Evolutionary conservation across 2,797 vertebrate genomes (phyloP), one percentile per base, ranked within the genome.

Genomic region (Anabas testudineus): DNA sequence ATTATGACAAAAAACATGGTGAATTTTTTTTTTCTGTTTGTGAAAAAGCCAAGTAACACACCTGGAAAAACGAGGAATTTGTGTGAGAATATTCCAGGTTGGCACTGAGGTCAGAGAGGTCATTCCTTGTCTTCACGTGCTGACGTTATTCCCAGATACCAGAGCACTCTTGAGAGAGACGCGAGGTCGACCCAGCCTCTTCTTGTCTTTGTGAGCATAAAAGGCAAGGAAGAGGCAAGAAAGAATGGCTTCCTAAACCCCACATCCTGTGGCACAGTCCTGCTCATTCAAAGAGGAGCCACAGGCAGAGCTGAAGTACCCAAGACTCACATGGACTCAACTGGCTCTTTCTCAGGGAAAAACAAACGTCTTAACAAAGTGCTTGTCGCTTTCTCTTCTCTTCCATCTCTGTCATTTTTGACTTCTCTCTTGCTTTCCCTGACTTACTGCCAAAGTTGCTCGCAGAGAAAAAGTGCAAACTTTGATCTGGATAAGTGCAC

Each of bases 201-300:
- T 93, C 90, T 93, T 76, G 80, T 90, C 90, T 92, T 92, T 93
- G 90, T 92, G 86, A 88, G 87, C 89, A 90, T 93, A 90, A 94
- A 92, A 93, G 90, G 77, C 80, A 90, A 83, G 89, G 87, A 91
- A 92, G 76, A 87, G 86, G 88, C 86, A 58, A 81, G 79, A 88
- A 90, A 91, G 88, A 91, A 89, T 76, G 87, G 70, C 84, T 91
- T 91, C 84, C 87, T 79, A 67, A 75, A 76, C 21, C 72, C 66
- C 56, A 79, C 81, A 88, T 92, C 91, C 91, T 90, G 85, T 85
- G 71, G 63, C 87, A 72, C 72, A 82, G 63, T 15, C 61, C 67
- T 62, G 61, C 74, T 70, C 58, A 82, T 87, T 87, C 74, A 83
- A 72, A 61, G 70, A 69, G 73, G 55, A 78, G 71, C 74, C 47